phyloP scores from a whole-genome alignment of 2,888 invertebrate species.

The Hydropsyche betteni region DNA sequence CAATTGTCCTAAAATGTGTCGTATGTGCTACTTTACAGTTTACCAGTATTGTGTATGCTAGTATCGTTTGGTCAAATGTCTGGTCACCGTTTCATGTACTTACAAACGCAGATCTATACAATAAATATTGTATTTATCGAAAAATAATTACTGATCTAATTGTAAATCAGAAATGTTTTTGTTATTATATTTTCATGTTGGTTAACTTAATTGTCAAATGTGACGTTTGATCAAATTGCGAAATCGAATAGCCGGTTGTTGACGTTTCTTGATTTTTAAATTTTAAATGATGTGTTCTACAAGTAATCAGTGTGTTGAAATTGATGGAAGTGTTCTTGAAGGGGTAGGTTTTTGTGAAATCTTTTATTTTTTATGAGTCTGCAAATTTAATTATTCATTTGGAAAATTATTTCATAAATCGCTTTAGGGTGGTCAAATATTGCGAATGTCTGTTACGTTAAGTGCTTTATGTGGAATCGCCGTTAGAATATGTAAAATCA shows the following conservation, averaged over 20 bases:
- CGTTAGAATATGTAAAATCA: slow-evolving; percentile 79
- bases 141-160: no score
- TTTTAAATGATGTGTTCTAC: neutral
- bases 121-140: no score
- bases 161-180: no score
- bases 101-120: no score
- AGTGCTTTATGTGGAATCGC: slow-evolving; percentile 80
- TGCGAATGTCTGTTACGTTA: slow-evolving; percentile 81
- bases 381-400: slow-evolving; percentile 13
- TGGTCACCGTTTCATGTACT: no score
- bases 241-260: neutral
- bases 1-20: no score
- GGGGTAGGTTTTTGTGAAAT: slow-evolving; percentile 67
- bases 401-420: neutral
- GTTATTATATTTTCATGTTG: neutral
- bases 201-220: neutral
- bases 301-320: slow-evolving; percentile 61
- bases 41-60: no score
- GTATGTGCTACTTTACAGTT: no score
- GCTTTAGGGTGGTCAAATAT: slow-evolving; percentile 87
- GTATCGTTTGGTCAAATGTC: no score
- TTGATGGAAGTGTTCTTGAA: slow-evolving; percentile 83
- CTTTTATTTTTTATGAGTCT: slow-evolving; percentile 19
- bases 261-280: neutral
- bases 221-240: neutral